Conservation (phyloP, 2,888 invertebrate genomes). For the Holacanthella duospinosa region DNA sequence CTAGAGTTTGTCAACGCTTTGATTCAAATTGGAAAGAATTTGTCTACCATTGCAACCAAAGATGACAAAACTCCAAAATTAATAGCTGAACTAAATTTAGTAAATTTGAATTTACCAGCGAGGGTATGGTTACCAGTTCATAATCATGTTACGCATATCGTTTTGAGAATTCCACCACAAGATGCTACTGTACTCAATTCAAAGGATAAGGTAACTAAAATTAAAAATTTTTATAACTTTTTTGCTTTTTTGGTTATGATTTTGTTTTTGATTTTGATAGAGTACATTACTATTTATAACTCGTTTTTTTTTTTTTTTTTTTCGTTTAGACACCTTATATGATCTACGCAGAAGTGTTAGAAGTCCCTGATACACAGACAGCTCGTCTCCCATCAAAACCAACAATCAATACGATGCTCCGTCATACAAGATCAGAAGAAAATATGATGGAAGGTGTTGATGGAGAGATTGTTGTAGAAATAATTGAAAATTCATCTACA, state of each 20-base stretch:
- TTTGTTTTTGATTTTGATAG: no score
- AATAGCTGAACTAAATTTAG: slow-evolving; percentile 79
- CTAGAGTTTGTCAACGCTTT: slow-evolving; percentile 78
- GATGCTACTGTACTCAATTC: slow-evolving; percentile 97
- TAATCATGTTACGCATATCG: slow-evolving; percentile 69
- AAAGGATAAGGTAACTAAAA: slow-evolving; percentile 72
- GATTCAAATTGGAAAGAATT: slow-evolving; percentile 71
- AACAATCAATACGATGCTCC: slow-evolving; percentile 60
- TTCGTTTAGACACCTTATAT: slow-evolving; percentile 77
- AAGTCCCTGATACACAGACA: slow-evolving; percentile 69
- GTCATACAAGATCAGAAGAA: slow-evolving; percentile 90
- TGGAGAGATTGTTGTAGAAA: slow-evolving; percentile 38
- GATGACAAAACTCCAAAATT: slow-evolving; percentile 86
- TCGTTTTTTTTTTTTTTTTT: slow-evolving; percentile 2
- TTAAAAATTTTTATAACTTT: slow-evolving; percentile 6
- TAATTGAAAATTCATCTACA: slow-evolving; percentile 14
- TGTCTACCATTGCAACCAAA: slow-evolving; percentile 70
- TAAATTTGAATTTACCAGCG: slow-evolving; percentile 95
- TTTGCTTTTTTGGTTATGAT: slow-evolving; percentile 5
- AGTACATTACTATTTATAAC: slow-evolving; percentile 3
- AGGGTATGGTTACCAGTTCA: slow-evolving; percentile 94
- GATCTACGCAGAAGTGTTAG: slow-evolving; percentile 92
- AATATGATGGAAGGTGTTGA: slow-evolving; percentile 54
- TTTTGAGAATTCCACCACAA: slow-evolving; percentile 92
- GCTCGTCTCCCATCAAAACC: slow-evolving; percentile 79